A percentile compares a stretch with the other conserved stretches of the same genome.
Conservation (phyloP, 2,888 invertebrate species). For the Drosophila borealis region DNA sequence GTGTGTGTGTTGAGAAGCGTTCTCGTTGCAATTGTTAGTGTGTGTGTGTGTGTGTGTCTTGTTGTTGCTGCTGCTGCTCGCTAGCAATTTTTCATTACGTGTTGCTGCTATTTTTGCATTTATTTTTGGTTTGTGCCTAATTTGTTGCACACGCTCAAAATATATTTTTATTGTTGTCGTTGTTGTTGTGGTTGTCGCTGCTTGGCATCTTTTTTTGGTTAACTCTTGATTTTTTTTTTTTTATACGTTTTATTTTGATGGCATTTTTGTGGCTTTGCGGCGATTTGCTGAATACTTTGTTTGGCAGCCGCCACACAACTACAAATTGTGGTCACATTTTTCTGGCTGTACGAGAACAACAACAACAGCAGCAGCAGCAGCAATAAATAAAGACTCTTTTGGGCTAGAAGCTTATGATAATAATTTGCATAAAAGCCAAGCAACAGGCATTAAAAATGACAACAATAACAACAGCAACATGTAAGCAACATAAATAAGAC, state of each 20-base stretch:
- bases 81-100: conserved; percentile 36
- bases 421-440: conserved; percentile 49
- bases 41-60: conserved; percentile 28
- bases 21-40: conserved; percentile 66
- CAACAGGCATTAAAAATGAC: conserved; percentile 31
- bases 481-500: conserved; percentile 39
- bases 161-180: conserved; percentile 33
- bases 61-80: conserved; percentile 28
- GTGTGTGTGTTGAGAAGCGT: conserved; percentile 49
- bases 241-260: conserved; percentile 25
- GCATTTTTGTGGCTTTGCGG: conserved; percentile 64
- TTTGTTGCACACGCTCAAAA: conserved; percentile 60
- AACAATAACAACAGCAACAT: conserved; percentile 21
- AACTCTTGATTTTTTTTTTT: conserved; percentile 24
- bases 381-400: background rate
- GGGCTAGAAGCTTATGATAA: conserved; percentile 19
- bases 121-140: conserved; percentile 64
- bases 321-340: conserved; percentile 6
- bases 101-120: conserved; percentile 47
- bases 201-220: conserved; percentile 46
- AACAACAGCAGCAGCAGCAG: background rate
- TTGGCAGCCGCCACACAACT: conserved; percentile 19
- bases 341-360: background rate
- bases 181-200: conserved; percentile 22
- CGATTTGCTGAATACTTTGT: conserved; percentile 11